Percentiles rank a stretch among this genome's conserved stretches.
Conservation (phyloP, 2,113 vertebrate species). For the Phyllostomus hastatus region DNA sequence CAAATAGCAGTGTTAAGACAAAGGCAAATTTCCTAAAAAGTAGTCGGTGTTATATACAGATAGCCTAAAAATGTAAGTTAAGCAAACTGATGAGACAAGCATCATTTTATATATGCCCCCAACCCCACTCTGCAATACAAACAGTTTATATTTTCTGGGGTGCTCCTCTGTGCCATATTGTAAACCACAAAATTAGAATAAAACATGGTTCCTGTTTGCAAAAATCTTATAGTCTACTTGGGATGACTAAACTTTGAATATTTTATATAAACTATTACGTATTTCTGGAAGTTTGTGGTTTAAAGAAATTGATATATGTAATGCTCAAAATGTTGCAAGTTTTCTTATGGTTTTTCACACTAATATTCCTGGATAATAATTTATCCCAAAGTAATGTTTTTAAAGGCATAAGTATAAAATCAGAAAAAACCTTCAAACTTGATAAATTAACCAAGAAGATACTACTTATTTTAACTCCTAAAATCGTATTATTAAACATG, state of each 20-base stretch:
- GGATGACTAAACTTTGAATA: neutral
- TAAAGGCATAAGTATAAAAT: neutral
- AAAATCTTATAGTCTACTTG: neutral
- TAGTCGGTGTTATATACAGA: neutral
- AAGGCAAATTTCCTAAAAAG: neutral
- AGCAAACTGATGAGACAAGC: neutral
- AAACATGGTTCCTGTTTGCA: neutral
- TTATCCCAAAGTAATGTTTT: neutral
- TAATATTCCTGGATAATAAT: neutral
- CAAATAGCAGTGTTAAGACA: neutral
- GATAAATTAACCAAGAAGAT: neutral
- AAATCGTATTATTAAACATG: neutral
- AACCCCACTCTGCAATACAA: neutral
- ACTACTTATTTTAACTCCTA: neutral
- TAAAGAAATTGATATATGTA: neutral
- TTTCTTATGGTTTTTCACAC: neutral
- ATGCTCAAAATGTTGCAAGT: neutral
- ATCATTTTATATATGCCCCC: neutral
- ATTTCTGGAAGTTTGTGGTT: neutral
- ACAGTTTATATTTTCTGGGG: neutral
- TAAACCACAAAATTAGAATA: neutral
- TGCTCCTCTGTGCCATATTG: neutral
- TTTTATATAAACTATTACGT: neutral
- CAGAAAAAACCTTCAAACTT: conserved; percentile 1
- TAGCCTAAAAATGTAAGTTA: neutral